Percentiles rank a stretch among this genome's conserved stretches.
These are phyloP conservation scores for Clarias batrachus DNA, from an alignment of 2,113 vertebrate genomes.

Conservation along the genomic window DNA sequence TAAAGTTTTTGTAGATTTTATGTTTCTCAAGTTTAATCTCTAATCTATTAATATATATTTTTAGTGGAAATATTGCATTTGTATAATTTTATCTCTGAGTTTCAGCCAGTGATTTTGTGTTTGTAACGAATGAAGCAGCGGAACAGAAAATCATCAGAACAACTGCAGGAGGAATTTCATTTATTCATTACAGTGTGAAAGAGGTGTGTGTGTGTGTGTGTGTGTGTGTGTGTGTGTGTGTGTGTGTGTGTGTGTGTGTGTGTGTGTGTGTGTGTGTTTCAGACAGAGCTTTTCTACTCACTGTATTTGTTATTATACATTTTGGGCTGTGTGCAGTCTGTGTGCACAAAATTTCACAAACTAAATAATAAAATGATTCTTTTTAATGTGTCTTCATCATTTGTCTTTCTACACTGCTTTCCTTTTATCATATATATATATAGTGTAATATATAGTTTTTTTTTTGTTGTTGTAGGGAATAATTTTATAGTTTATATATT, in stretches of 20 bases:
- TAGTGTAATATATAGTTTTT: too few relatives aligned
- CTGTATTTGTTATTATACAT: background rate
- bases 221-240: slow-evolving; percentile 43
- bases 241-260: slow-evolving; percentile 26
- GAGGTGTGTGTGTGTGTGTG: slow-evolving; percentile 10
- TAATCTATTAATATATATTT: background rate
- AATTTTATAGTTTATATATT: too few relatives aligned
- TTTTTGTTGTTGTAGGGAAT: too few relatives aligned
- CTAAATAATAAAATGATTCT: background rate
- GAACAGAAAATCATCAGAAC: background rate
- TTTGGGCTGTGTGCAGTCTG: background rate
- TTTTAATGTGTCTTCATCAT: background rate
- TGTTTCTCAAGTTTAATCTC: background rate
- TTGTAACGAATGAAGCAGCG: background rate
- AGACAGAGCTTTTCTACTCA: background rate
- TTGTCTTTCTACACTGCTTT: too few relatives aligned
- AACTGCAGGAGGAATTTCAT: background rate
- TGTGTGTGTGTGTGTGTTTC: slow-evolving; percentile 2
- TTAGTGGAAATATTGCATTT: background rate
- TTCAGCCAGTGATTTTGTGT: background rate
- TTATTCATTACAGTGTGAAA: background rate
- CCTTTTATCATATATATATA: too few relatives aligned
- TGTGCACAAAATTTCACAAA: background rate
- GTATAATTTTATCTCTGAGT: background rate
- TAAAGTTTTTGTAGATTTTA: background rate